A percentile compares a stretch with the other conserved stretches of the same genome.
Evolutionary conservation across 2,797 vertebrate species (phyloP).

Genomic region (Phyllotis vaccarum): DNA sequence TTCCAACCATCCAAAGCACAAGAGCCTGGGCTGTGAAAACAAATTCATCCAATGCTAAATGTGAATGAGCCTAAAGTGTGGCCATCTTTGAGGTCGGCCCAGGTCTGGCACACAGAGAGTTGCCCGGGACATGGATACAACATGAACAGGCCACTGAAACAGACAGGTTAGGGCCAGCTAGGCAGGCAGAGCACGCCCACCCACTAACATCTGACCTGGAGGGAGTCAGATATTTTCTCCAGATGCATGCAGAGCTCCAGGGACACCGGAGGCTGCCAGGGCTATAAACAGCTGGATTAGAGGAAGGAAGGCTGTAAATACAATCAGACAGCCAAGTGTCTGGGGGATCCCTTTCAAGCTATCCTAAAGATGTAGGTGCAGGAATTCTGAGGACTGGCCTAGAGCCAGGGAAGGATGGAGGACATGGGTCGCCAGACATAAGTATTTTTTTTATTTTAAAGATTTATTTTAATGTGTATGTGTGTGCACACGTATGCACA

Average conservation of each 20-base stretch:
- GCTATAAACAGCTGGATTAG: background rate
- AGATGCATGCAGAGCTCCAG: conserved; percentile 74
- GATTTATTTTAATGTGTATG: background rate
- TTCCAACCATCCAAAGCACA: background rate
- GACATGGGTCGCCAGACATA: accelerated
- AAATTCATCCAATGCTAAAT: background rate
- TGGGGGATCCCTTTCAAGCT: background rate
- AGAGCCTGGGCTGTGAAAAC: background rate
- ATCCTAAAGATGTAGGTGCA: background rate
- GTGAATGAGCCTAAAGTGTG: background rate
- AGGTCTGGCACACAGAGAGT: background rate
- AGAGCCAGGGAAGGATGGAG: background rate
- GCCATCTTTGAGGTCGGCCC: background rate
- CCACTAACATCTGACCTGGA: conserved; percentile 79
- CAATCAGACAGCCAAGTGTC: background rate
- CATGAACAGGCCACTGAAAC: background rate
- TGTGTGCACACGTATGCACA: background rate
- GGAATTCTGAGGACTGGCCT: background rate
- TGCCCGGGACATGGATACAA: too few species aligned
- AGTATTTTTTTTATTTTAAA: background rate
- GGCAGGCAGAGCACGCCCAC: background rate
- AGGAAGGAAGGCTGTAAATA: conserved; percentile 49
- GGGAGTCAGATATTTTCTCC: conserved; percentile 77
- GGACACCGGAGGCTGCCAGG: background rate
- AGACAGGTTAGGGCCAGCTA: background rate